Percentiles rank a stretch among this genome's conserved stretches.
Evolutionary conservation across 2,113 vertebrate species (phyloP).

Genomic region (Cottus gobio): DNA sequence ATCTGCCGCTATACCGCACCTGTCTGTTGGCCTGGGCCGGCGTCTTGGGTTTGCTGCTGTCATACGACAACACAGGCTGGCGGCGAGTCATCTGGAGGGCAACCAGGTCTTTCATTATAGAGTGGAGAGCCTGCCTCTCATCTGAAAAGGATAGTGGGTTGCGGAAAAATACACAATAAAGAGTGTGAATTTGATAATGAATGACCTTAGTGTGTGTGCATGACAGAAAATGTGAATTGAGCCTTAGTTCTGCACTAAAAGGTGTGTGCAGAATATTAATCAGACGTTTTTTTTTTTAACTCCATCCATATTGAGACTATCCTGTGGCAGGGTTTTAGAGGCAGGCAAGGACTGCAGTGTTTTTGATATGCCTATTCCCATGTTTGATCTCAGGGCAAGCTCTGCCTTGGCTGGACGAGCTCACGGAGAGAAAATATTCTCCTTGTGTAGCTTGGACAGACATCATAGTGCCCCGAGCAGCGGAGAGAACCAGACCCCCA

Average conservation of each 20-base stretch:
- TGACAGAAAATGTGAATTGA: not conserved
- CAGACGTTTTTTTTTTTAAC: slow-evolving; percentile 25
- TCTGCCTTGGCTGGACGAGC: slow-evolving; percentile 61
- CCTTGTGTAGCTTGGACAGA: slow-evolving; percentile 82
- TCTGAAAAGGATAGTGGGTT: slow-evolving; percentile 80
- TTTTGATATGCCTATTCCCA: slow-evolving; percentile 73
- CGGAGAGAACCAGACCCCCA: slow-evolving; percentile 58
- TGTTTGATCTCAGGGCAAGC: slow-evolving; percentile 78
- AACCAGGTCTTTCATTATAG: slow-evolving; percentile 99
- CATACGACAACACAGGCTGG: slow-evolving; percentile 85
- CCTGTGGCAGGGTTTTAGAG: slow-evolving; percentile 29
- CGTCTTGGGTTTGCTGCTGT: slow-evolving; percentile 89
- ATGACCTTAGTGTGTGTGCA: not conserved
- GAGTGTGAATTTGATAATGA: slow-evolving; percentile 7
- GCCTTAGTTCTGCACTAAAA: slow-evolving; percentile 6
- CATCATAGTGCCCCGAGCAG: slow-evolving; percentile 75
- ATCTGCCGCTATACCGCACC: slow-evolving; percentile 71
- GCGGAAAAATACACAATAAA: slow-evolving; percentile 48
- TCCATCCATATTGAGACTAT: slow-evolving; percentile 46
- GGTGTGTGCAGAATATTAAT: slow-evolving; percentile 31
- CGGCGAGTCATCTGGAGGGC: slow-evolving; percentile 94
- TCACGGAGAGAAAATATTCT: slow-evolving; percentile 77
- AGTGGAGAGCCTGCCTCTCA: slow-evolving; percentile 96
- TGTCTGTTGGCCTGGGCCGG: slow-evolving; percentile 86
- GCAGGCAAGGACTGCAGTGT: slow-evolving; percentile 46